phyloP scores from a whole-genome alignment of 2,888 invertebrate genomes.

The Geotrupes spiniger region DNA sequence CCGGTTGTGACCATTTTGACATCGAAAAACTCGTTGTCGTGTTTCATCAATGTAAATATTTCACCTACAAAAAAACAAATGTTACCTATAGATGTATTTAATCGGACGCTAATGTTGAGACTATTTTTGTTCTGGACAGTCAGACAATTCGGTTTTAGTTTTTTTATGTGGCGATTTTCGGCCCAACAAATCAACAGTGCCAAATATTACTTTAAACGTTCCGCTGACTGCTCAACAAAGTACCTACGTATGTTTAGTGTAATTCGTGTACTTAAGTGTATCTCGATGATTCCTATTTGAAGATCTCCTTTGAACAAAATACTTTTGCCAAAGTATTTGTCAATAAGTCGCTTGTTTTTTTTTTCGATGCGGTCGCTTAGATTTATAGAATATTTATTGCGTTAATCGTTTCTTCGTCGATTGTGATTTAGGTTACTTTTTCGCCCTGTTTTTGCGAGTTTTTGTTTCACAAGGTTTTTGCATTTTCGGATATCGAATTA shows the following conservation, averaged over 20 bases:
- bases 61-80: slow-evolving; percentile 18
- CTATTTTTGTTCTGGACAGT: background rate
- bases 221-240: slow-evolving; percentile 32
- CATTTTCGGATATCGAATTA: slow-evolving; percentile 22
- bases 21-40: slow-evolving; percentile 1
- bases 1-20: background rate
- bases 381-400: slow-evolving; percentile 16
- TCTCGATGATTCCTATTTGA: slow-evolving; percentile 19
- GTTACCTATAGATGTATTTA: slow-evolving; percentile 20
- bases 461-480: slow-evolving; percentile 8
- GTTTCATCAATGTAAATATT: background rate
- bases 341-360: slow-evolving; percentile 8
- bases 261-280: slow-evolving; percentile 15
- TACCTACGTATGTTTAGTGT: slow-evolving; percentile 28
- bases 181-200: slow-evolving; percentile 8
- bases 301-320: slow-evolving; percentile 23
- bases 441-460: background rate
- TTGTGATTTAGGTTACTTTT: slow-evolving; percentile 18
- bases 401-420: slow-evolving; percentile 10
- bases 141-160: background rate
- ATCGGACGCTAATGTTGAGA: slow-evolving; percentile 8
- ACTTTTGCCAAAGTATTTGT: slow-evolving; percentile 21
- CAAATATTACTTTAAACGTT: slow-evolving; percentile 20
- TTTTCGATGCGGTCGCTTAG: slow-evolving; percentile 13
- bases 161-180: background rate